phyloP scores from a whole-genome alignment of 37 sponge, comb jelly and placozoan species.

The Diacarnus erythraeanus region DNA sequence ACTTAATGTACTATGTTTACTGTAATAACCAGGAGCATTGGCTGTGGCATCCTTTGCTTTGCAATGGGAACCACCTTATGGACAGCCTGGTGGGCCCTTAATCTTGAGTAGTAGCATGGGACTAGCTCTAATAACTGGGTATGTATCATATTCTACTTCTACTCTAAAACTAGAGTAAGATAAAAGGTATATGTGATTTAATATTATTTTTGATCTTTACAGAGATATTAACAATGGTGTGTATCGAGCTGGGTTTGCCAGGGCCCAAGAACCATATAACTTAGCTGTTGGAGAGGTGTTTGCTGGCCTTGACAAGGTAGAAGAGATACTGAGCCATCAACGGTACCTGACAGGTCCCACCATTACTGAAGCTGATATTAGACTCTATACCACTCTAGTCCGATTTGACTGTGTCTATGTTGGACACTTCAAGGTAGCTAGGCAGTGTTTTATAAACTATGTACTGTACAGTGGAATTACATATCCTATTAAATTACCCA shows the following conservation, averaged over 20 bases:
- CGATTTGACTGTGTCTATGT: constrained; percentile 93
- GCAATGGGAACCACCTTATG: no score
- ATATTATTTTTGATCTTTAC: neutral
- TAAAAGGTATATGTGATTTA: no score
- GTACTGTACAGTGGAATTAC: neutral
- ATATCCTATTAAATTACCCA: neutral
- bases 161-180: no score
- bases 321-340: constrained; percentile 69
- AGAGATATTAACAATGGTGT: constrained; percentile 92
- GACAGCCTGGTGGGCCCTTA: no score
- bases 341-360: constrained; percentile 81
- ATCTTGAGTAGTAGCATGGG: no score
- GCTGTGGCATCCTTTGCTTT: no score
- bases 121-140: no score
- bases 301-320: constrained; percentile 80
- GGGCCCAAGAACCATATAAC: constrained; percentile 87
- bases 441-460: neutral
- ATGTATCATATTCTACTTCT: no score
- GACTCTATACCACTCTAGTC: constrained; percentile 87
- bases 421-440: constrained; percentile 84
- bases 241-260: constrained; percentile 90
- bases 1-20: no score
- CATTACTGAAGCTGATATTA: constrained; percentile 92
- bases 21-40: no score
- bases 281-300: constrained; percentile 80